These are phyloP conservation scores for Potorous gilbertii DNA, from an alignment of 2,797 vertebrate species.

Conservation along the genomic window DNA sequence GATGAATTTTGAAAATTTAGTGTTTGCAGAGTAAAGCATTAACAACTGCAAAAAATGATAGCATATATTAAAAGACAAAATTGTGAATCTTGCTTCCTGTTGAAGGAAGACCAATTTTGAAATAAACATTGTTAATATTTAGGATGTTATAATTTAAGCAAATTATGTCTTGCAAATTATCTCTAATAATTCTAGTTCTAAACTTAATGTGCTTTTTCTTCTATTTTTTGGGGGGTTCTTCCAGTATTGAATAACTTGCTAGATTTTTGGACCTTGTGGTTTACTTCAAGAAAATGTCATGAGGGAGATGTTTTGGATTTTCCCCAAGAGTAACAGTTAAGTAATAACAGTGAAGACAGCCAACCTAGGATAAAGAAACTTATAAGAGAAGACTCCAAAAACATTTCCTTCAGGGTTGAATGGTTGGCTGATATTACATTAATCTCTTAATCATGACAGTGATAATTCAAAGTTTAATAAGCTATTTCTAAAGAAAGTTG, in stretches of 20 bases:
- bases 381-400: background rate
- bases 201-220: background rate
- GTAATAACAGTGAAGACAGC: background rate
- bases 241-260: constrained; percentile 32
- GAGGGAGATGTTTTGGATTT: constrained; percentile 34
- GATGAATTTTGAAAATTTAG: background rate
- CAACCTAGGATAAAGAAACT: background rate
- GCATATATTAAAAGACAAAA: background rate
- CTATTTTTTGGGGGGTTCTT: constrained; percentile 21
- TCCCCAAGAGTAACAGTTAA: constrained; percentile 25
- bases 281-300: background rate
- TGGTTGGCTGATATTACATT: background rate
- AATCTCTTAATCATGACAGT: background rate
- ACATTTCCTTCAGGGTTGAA: background rate
- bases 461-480: background rate
- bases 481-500: background rate
- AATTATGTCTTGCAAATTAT: constrained; percentile 6
- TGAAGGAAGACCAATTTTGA: constrained; percentile 20
- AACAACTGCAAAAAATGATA: background rate
- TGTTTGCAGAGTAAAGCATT: constrained; percentile 29
- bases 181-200: background rate
- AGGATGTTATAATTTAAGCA: background rate
- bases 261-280: constrained; percentile 9
- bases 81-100: background rate
- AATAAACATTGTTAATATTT: constrained; percentile 12